Base-by-base conservation (phyloP, 2,797 vertebrate genomes). In the Clarias laeviceps region DNA sequence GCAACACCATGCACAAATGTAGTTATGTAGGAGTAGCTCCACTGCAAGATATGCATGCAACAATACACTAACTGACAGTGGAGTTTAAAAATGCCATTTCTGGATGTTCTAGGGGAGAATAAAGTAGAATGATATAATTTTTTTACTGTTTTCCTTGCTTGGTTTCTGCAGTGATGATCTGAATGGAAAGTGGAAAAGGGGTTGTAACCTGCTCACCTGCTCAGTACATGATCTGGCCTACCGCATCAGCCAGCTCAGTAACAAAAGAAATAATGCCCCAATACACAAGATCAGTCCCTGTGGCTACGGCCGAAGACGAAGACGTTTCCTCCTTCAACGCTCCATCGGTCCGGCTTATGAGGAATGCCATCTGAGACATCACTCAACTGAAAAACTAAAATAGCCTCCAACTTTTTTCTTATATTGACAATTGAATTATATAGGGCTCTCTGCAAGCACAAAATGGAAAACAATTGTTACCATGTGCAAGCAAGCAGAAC, bases 171-270 rank as follows among this genome's bases (percentile, higher is more conserved):
- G 90, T 92, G 84, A 88, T 92, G 90, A 94, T 96, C 89, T 82
- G 95, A 93, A 91, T 95, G 96, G 89, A 94, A 96, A 83, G 88
- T 93, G 77, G 84, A 90, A 8, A 72, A 91, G 0, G 34, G 95
- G 96, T 74, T 99, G 98, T 88, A 87, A 90, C 34, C 94, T 99
- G 4, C 91, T 95, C 79, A 97, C 96, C 0, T 98, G 97, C 91
- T 90, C 93, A 0, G 92, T 96, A 88, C 96, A 97, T 11, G 94
- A 96, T 68, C 90, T 98, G 91, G 89, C 94, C 24, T 90, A 96
- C 79, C 88, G 90, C 68, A 89, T 99, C 88, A 91, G 92, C 90
- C 91, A 93, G 80, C 81, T 94, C 1, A 94, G 89, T 8, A 93
- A 93, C 87, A 94, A 92, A 85, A 84, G 91, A 24, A 57, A 82